Conservation (phyloP, 2,888 invertebrate species). For the Cataglyphis altisquamis region DNA sequence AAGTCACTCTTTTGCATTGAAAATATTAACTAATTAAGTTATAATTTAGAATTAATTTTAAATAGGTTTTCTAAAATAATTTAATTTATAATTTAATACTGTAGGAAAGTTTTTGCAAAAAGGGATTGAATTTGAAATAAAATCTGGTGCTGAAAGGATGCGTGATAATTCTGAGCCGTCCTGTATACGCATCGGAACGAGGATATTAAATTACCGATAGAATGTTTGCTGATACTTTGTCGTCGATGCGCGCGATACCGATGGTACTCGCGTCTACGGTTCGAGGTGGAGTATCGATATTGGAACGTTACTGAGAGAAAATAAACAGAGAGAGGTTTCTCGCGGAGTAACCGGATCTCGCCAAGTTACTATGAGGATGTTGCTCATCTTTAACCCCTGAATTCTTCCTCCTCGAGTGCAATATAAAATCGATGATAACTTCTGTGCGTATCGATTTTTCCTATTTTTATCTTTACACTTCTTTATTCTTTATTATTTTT, state of each 20-base stretch:
- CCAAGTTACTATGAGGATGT: conserved; percentile 38
- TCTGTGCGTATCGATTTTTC: neutral
- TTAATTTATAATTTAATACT: conserved; percentile 9
- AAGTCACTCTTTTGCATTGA: neutral
- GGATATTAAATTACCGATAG: conserved; percentile 62
- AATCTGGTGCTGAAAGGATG: conserved; percentile 25
- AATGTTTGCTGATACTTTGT: conserved; percentile 64
- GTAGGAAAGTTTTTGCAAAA: neutral
- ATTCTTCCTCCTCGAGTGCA: conserved; percentile 13
- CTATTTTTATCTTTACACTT: neutral
- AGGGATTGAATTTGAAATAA: conserved; percentile 29
- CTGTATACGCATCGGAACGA: conserved; percentile 39
- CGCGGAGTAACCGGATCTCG: conserved; percentile 45
- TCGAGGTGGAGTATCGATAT: conserved; percentile 61
- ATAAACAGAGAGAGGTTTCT: conserved; percentile 66
- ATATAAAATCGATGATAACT: conserved; percentile 32
- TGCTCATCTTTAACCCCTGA: conserved; percentile 47
- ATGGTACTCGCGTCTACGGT: conserved; percentile 46
- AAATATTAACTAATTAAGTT: neutral
- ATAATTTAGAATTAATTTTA: neutral
- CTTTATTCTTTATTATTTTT: neutral
- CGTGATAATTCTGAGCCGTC: conserved; percentile 42
- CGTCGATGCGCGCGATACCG: conserved; percentile 50
- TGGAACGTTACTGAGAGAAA: conserved; percentile 57
- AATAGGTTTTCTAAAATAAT: neutral